Conservation (phyloP, 2,797 vertebrate species). For the Amazona finschi region DNA sequence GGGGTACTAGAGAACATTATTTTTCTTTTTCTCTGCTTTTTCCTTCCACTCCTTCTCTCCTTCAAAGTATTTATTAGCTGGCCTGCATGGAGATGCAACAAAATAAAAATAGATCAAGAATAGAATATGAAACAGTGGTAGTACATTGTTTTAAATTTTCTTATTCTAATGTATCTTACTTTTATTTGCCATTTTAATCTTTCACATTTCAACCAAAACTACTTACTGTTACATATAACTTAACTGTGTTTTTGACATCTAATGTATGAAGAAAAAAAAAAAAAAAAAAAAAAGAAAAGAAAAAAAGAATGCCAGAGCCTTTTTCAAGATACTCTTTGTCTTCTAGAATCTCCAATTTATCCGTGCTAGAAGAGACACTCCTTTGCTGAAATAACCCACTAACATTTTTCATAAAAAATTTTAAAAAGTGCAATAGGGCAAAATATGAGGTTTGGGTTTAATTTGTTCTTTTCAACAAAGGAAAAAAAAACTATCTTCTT, state of each 20-base stretch:
- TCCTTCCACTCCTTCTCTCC: neutral
- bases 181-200: neutral
- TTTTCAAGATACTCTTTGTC: neutral
- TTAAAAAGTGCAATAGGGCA: neutral
- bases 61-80: neutral
- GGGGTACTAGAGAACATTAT: neutral
- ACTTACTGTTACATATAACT: neutral
- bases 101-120: neutral
- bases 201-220: neutral
- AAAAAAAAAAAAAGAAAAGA: neutral
- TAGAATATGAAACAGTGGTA: neutral
- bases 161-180: neutral
- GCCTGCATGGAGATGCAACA: neutral
- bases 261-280: neutral
- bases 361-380: fast-evolving
- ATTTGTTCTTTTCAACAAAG: neutral
- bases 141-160: neutral
- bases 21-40: neutral
- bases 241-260: neutral
- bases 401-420: neutral
- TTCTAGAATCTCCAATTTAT: neutral
- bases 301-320: neutral
- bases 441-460: neutral
- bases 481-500: too few species aligned
- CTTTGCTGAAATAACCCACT: neutral